Base-by-base conservation (phyloP, 2,797 vertebrate species). In the Alca torda region DNA sequence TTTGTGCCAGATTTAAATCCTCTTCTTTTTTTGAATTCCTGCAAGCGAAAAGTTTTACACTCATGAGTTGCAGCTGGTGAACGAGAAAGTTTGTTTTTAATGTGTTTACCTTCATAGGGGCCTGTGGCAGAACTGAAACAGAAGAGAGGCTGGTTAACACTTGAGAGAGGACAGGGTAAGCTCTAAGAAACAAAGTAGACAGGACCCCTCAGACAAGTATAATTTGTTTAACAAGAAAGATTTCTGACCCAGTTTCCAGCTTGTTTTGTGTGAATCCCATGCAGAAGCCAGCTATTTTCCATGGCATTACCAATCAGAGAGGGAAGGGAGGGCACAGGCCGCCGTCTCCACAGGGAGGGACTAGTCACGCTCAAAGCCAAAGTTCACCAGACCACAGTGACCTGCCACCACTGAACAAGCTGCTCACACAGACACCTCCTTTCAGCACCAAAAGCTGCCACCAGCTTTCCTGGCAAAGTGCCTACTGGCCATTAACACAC, bases 11-110 rank as follows among this genome's bases (percentile, higher is more conserved):
- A 17, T 45, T 95, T 93, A 99, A 97, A 21, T 99, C 98, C 0
- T 84, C 76, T 96, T 99, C 99, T 41, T 98, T 98, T 95, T 98
- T 99, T 86, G 97, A 97, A 90, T 98, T 98, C 97, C 99, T 99
- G 28, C 63, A 54, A 93, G 79, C 20, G n/a, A 88, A 48, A 48
- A 81, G 76, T 91, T 96, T 89, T 20, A 79, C 10, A 45, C 14
- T 60, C 1, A 1, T 76, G 73, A 90, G 37, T 43, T 43, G n/a
- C 37, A 48, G 75, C 33, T 69, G 11, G 10, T 7, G 21, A 60
- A 16, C 16, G 18, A 46, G 37, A 35, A 83, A 39, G 39, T 48
- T 88, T 43, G 24, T 20, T 88, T 89, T 77, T 24, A 51, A 18
- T 1, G 1, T 8, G 6, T 83, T 73, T 65, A n/a, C 81, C 50